A percentile compares a stretch with the other conserved stretches of the same genome.
These are phyloP conservation scores for Serranus cabrilla DNA, from an alignment of 2,797 vertebrate genomes.

Conservation along the genomic window DNA sequence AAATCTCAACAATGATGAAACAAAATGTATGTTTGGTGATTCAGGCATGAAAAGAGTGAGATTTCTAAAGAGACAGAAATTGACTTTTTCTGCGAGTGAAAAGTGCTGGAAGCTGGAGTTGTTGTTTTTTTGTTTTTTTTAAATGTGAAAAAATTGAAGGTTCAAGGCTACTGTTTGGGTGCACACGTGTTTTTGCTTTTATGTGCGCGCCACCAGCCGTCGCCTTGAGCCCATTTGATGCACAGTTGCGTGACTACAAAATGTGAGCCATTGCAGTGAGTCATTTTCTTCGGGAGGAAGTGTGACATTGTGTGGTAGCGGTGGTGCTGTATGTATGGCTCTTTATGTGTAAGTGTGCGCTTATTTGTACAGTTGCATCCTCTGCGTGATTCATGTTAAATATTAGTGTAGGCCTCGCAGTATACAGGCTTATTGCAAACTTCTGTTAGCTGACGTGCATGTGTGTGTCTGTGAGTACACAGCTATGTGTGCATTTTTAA, in stretches of 20 bases:
- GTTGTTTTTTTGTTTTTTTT: slow-evolving; percentile 9
- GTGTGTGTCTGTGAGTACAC: slow-evolving; percentile 4
- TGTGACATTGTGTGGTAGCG: slow-evolving; percentile 63
- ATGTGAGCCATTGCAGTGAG: slow-evolving; percentile 66
- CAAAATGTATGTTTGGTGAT: slow-evolving; percentile 17
- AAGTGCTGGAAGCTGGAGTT: slow-evolving; percentile 28
- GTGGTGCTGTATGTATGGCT: slow-evolving; percentile 56
- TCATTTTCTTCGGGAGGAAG: slow-evolving; percentile 69
- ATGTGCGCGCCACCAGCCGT: slow-evolving; percentile 50
- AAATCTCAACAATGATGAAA: slow-evolving; percentile 19
- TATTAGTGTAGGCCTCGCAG: slow-evolving; percentile 17
- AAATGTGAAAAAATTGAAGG: slow-evolving; percentile 11
- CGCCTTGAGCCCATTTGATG: slow-evolving; percentile 66
- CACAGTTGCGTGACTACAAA: slow-evolving; percentile 68
- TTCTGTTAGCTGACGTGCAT: slow-evolving; percentile 14
- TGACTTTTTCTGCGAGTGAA: slow-evolving; percentile 29
- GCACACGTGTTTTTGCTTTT: slow-evolving; percentile 51
- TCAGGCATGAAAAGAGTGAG: slow-evolving; percentile 34
- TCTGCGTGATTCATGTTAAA: slow-evolving; percentile 36
- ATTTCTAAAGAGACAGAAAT: slow-evolving; percentile 48
- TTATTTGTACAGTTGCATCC: slow-evolving; percentile 35
- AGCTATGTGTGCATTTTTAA: slow-evolving; percentile 22
- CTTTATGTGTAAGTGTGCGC: slow-evolving; percentile 32
- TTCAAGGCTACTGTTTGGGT: slow-evolving; percentile 58
- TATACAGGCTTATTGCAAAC: slow-evolving; percentile 10